These are phyloP conservation scores for Chiroxiphia lanceolata DNA, from an alignment of 2,797 vertebrate genomes.

Conservation along the genomic window DNA sequence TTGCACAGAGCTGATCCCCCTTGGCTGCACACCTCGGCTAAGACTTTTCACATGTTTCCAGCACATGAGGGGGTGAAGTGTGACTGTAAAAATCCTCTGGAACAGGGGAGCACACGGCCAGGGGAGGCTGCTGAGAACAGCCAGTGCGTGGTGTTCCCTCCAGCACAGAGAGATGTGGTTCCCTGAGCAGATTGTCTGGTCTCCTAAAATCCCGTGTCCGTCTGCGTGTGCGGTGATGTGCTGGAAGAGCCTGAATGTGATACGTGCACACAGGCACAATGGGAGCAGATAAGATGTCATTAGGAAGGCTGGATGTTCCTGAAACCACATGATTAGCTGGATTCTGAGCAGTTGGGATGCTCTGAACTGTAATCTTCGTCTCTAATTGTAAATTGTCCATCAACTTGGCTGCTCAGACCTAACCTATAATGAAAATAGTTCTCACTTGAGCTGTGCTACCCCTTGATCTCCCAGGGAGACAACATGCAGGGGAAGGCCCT, in stretches of 20 bases:
- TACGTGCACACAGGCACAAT: not conserved
- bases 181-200: not conserved
- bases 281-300: slow-evolving; percentile 11
- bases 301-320: not conserved
- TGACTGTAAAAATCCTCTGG: not conserved
- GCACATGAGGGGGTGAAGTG: not conserved
- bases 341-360: slow-evolving; percentile 6
- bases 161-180: not conserved
- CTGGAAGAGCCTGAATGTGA: not conserved
- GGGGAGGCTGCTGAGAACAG: not conserved
- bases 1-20: not conserved
- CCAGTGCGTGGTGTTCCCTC: not conserved
- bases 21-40: not conserved
- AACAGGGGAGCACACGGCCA: not conserved
- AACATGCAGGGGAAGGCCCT: not conserved
- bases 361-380: not conserved
- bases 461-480: not conserved
- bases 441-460: not conserved
- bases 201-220: not conserved
- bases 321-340: slow-evolving; percentile 17
- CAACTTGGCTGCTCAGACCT: not conserved
- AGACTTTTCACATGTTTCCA: not conserved
- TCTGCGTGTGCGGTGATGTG: not conserved
- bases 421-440: slow-evolving; percentile 5
- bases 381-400: slow-evolving; percentile 9